A percentile compares a stretch with the other conserved stretches of the same genome.
Evolutionary conservation across 2,888 invertebrate species (phyloP).

Genomic region (Lycophotia porphyrea): DNA sequence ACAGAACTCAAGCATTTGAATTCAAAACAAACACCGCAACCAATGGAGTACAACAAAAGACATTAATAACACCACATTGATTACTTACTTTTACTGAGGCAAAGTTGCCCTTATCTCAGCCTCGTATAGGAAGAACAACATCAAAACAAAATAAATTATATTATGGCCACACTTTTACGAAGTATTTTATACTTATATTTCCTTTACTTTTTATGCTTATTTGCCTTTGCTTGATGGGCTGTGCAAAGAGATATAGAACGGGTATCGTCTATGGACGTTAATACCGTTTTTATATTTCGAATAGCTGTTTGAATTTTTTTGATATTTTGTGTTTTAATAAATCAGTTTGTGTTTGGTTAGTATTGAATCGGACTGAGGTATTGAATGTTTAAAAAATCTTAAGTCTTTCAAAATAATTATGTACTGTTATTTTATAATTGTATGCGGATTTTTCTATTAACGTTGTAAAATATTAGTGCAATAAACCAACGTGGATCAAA

Average conservation of each 20-base stretch:
- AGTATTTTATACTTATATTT: slow-evolving; percentile 65
- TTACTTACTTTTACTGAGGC: slow-evolving; percentile 59
- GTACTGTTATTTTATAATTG: background rate
- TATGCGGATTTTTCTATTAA: background rate
- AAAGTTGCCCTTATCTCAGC: slow-evolving; percentile 66
- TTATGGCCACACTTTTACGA: slow-evolving; percentile 58
- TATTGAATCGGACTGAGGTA: background rate
- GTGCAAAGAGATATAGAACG: slow-evolving; percentile 47
- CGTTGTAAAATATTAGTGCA: background rate
- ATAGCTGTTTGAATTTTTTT: slow-evolving; percentile 1
- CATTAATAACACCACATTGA: slow-evolving; percentile 70
- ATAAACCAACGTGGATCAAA: background rate
- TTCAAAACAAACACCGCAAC: slow-evolving; percentile 39
- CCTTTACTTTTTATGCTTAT: slow-evolving; percentile 59
- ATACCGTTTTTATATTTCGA: slow-evolving; percentile 21
- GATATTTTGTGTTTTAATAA: background rate
- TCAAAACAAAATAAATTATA: slow-evolving; percentile 70
- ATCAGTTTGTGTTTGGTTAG: background rate
- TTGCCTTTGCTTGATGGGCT: slow-evolving; percentile 62
- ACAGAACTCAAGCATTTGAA: slow-evolving; percentile 18
- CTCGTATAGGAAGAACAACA: slow-evolving; percentile 65
- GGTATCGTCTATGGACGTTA: slow-evolving; percentile 19
- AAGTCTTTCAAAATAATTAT: background rate
- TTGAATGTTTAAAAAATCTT: background rate
- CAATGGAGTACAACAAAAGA: slow-evolving; percentile 65